Percentiles rank a stretch among this genome's conserved stretches.
Conservation (phyloP, 2,888 invertebrate species). For the Caradrina clavipalpis region DNA sequence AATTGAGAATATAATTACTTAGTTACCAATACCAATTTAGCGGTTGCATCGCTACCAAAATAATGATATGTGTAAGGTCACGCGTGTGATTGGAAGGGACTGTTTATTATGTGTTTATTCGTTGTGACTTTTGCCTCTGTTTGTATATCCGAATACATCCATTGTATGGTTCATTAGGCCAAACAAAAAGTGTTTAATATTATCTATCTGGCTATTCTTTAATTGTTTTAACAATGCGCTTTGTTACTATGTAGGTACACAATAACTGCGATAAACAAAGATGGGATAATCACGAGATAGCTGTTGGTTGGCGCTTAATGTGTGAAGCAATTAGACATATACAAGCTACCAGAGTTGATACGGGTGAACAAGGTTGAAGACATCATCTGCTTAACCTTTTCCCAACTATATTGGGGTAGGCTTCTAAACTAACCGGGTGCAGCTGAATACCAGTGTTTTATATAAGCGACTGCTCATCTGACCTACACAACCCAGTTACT, state of each 20-base stretch:
- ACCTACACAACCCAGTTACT: too few relatives aligned
- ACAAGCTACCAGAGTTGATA: background rate
- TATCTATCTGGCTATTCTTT: constrained; percentile 77
- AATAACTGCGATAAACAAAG: constrained; percentile 51
- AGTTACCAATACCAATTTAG: constrained; percentile 40
- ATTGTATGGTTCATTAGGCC: constrained; percentile 69
- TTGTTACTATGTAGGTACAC: constrained; percentile 67
- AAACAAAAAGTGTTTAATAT: constrained; percentile 79
- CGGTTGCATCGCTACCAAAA: constrained; percentile 38
- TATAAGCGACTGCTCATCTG: too few relatives aligned
- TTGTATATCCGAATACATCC: constrained; percentile 63
- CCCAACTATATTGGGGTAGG: too few relatives aligned
- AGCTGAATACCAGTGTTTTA: too few relatives aligned
- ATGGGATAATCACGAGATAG: constrained; percentile 41
- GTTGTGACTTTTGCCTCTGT: constrained; percentile 25
- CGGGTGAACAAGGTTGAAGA: background rate
- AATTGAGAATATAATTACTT: constrained; percentile 39
- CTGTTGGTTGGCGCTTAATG: constrained; percentile 8
- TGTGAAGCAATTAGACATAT: constrained; percentile 10
- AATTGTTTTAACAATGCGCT: constrained; percentile 79
- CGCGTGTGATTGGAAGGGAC: constrained; percentile 47
- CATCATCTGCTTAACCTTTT: too few relatives aligned
- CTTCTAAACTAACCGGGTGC: too few relatives aligned
- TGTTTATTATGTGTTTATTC: constrained; percentile 60
- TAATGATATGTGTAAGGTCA: constrained; percentile 51